Conservation (phyloP, 2,888 invertebrate genomes). For the Pherbina coryleti region DNA sequence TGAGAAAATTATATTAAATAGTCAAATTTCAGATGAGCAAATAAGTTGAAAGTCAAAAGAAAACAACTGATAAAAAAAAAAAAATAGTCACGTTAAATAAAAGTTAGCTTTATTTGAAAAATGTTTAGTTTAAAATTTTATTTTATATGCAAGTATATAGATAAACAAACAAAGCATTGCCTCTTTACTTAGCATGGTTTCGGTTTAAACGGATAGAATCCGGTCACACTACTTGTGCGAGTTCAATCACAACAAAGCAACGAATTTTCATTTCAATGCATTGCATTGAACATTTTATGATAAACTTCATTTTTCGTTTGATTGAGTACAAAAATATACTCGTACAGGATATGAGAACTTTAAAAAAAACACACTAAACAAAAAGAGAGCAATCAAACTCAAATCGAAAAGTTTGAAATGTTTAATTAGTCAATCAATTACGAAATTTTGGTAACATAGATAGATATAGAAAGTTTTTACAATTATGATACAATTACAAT, state of each 20-base stretch:
- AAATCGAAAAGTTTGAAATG: background rate
- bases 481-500: slow-evolving; percentile 4
- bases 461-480: background rate
- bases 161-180: slow-evolving; percentile 1
- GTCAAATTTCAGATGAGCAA: background rate
- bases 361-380: background rate
- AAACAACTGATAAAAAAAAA: background rate
- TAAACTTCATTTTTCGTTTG: background rate
- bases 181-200: slow-evolving; percentile 23
- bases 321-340: background rate
- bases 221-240: slow-evolving; percentile 14
- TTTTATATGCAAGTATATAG: background rate
- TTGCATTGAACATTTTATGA: slow-evolving; percentile 1
- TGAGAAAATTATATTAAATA: background rate
- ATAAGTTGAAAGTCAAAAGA: background rate
- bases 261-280: slow-evolving; percentile 34
- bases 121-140: slow-evolving; percentile 23
- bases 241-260: slow-evolving; percentile 35
- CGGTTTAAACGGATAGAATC: slow-evolving; percentile 24
- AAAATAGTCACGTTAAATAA: slow-evolving; percentile 8
- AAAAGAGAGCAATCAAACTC: background rate
- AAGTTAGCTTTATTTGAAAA: slow-evolving; percentile 29
- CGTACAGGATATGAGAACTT: background rate
- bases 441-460: background rate
- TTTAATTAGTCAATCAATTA: no score